Conservation (phyloP, 2,888 invertebrate species). For the Microdon myrmicae region DNA sequence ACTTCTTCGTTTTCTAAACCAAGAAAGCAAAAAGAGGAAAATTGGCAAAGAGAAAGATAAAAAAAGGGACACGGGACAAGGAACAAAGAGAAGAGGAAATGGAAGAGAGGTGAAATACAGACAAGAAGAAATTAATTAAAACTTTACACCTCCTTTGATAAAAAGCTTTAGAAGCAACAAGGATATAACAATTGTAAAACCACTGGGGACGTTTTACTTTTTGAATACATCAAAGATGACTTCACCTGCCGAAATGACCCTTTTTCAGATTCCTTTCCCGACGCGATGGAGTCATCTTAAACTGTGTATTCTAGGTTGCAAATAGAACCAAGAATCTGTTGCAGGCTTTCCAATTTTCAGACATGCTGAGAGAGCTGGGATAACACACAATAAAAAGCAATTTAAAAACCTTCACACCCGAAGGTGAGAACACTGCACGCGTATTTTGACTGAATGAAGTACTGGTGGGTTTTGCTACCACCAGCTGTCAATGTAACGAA, state of each 20-base stretch:
- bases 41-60: no score
- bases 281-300: slow-evolving; percentile 2
- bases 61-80: no score
- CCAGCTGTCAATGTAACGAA: slow-evolving; percentile 34
- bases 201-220: no score
- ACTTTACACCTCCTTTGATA: no score
- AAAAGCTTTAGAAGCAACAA: slow-evolving; percentile 7
- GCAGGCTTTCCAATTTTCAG: slow-evolving; percentile 41
- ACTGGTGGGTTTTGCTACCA: not conserved
- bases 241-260: slow-evolving; percentile 33
- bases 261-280: not conserved
- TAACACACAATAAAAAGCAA: slow-evolving; percentile 48
- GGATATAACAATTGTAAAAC: slow-evolving; percentile 27
- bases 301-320: slow-evolving; percentile 10
- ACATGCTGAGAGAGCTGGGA: slow-evolving; percentile 18
- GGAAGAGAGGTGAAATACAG: no score
- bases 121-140: no score
- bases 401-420: slow-evolving; percentile 34
- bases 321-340: slow-evolving; percentile 22
- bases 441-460: slow-evolving; percentile 24
- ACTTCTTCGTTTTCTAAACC: slow-evolving; percentile 26
- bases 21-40: no score
- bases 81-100: no score
- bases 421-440: slow-evolving; percentile 13
- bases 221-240: slow-evolving; percentile 4